These are phyloP conservation scores for Riparia riparia DNA, from an alignment of 2,113 vertebrate species.

Conservation along the genomic window DNA sequence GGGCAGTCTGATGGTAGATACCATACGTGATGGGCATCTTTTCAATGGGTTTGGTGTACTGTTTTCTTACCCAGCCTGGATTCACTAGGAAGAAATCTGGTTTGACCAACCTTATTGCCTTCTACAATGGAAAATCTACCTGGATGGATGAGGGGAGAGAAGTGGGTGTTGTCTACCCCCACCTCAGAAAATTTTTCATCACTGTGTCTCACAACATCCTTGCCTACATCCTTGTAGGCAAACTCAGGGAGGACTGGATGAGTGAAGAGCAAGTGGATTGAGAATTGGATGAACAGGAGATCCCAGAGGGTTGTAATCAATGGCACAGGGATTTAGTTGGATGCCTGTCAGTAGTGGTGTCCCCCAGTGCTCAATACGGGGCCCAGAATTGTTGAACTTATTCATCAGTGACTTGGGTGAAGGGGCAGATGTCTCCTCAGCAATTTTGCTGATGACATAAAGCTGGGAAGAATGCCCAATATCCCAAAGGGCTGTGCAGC, in stretches of 20 bases:
- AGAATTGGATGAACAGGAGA: background rate
- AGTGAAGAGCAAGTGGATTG: background rate
- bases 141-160: background rate
- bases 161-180: background rate
- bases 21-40: background rate
- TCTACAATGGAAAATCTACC: background rate
- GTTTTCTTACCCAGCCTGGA: background rate
- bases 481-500: background rate
- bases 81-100: background rate
- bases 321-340: background rate
- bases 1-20: background rate
- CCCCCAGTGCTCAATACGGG: background rate
- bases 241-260: background rate
- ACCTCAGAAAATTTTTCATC: background rate
- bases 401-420: background rate
- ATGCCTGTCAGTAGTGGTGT: background rate
- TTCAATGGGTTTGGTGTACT: background rate
- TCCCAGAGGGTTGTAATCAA: background rate
- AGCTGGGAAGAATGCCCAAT: background rate
- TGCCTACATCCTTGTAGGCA: background rate
- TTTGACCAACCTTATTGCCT: background rate
- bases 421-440: background rate
- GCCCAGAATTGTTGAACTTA: background rate
- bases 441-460: background rate
- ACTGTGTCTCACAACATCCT: background rate